Percentiles rank a stretch among this genome's conserved stretches.
Conservation (phyloP, 2,113 vertebrate species). For the Phoxinus phoxinus region DNA sequence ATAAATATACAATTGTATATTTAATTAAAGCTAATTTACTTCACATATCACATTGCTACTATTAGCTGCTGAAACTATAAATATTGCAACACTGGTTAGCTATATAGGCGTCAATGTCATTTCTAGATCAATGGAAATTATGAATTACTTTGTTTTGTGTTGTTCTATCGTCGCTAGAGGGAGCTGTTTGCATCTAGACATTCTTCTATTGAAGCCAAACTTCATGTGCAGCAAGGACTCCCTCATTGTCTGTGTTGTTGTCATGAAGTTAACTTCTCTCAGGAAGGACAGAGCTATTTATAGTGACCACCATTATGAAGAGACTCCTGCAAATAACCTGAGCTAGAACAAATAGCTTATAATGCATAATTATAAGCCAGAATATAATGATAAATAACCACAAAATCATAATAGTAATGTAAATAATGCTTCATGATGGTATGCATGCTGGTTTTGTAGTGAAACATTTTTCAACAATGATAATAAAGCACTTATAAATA, state of each 20-base stretch:
- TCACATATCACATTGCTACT: background rate
- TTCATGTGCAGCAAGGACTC: slow-evolving; percentile 20
- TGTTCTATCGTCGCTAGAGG: slow-evolving; percentile 38
- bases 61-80: background rate
- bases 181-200: slow-evolving; percentile 35
- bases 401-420: background rate
- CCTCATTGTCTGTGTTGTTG: slow-evolving; percentile 50
- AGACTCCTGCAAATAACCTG: background rate
- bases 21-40: background rate
- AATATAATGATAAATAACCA: background rate
- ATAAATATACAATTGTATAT: background rate
- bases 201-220: background rate
- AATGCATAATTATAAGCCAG: background rate
- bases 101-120: background rate
- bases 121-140: background rate
- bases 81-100: background rate
- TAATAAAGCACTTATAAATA: background rate
- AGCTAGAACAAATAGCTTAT: background rate
- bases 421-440: background rate
- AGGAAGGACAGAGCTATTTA: slow-evolving; percentile 50
- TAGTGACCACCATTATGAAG: slow-evolving; percentile 32
- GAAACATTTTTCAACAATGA: background rate
- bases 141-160: background rate
- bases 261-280: slow-evolving; percentile 51
- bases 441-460: background rate